These are phyloP conservation scores for Gandaritis pyraliata DNA, from an alignment of 2,888 invertebrate species.

Conservation along the genomic window DNA sequence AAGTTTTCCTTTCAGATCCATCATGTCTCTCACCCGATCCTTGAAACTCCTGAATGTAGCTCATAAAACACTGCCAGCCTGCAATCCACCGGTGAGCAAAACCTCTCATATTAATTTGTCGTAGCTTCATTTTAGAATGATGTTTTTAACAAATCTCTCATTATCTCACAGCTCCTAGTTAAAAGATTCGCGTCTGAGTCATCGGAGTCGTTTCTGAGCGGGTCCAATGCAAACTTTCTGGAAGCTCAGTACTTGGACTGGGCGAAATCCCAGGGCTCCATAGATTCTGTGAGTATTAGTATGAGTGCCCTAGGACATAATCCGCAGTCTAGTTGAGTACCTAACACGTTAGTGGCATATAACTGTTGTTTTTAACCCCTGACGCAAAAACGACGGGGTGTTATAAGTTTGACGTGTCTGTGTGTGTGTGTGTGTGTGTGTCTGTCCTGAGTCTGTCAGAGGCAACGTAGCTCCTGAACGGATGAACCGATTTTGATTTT, in stretches of 20 bases:
- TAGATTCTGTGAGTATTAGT: conserved; percentile 64
- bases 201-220: conserved; percentile 72
- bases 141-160: too few species aligned
- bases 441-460: too few species aligned
- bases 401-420: too few species aligned
- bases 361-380: too few species aligned
- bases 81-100: conserved; percentile 43
- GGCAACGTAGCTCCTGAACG: too few species aligned
- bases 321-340: too few species aligned
- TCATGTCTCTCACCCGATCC: conserved; percentile 47
- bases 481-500: too few species aligned
- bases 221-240: conserved; percentile 72
- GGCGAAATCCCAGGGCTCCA: conserved; percentile 62
- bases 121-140: neutral
- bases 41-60: conserved; percentile 41
- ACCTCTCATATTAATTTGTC: neutral
- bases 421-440: too few species aligned
- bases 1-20: conserved; percentile 17
- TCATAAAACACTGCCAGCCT: conserved; percentile 33
- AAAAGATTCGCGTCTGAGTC: conserved; percentile 22
- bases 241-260: conserved; percentile 77
- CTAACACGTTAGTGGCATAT: too few species aligned
- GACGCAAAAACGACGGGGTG: too few species aligned
- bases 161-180: neutral
- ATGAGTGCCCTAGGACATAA: too few species aligned